These are phyloP conservation scores for Caenorhabditis becei DNA, from an alignment of 2,888 invertebrate species.

Conservation along the genomic window DNA sequence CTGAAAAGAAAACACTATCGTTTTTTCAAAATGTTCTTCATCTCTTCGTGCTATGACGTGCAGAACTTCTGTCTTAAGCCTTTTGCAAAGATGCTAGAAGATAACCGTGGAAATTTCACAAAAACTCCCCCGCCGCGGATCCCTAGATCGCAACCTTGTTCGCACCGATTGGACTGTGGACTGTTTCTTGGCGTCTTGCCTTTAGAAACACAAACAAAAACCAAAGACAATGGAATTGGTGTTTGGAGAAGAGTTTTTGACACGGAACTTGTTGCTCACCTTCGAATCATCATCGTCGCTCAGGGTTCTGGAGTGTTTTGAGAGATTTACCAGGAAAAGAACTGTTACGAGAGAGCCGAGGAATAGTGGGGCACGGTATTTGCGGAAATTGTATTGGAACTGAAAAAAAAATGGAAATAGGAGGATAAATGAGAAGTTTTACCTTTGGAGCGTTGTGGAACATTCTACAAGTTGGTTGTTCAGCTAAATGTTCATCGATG, in stretches of 20 bases:
- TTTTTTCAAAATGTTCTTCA: conserved; percentile 1
- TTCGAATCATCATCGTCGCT: background rate
- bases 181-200: background rate
- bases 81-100: background rate
- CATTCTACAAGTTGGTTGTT: background rate
- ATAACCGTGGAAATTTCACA: background rate
- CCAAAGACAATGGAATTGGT: background rate
- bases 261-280: background rate
- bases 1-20: too few species aligned
- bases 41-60: background rate
- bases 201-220: background rate
- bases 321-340: conserved; percentile 27
- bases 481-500: background rate
- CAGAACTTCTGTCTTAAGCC: background rate
- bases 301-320: conserved; percentile 12
- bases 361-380: conserved; percentile 31
- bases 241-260: background rate
- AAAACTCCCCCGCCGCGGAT: too few species aligned
- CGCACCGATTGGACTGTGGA: too few species aligned
- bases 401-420: conserved; percentile 7
- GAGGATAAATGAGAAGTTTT: background rate
- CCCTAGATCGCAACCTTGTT: too few species aligned
- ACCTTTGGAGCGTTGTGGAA: background rate
- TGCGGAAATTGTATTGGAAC: conserved; percentile 14
- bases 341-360: conserved; percentile 19